Conservation (phyloP, 2,888 invertebrate species). For the Xanthia togata region DNA sequence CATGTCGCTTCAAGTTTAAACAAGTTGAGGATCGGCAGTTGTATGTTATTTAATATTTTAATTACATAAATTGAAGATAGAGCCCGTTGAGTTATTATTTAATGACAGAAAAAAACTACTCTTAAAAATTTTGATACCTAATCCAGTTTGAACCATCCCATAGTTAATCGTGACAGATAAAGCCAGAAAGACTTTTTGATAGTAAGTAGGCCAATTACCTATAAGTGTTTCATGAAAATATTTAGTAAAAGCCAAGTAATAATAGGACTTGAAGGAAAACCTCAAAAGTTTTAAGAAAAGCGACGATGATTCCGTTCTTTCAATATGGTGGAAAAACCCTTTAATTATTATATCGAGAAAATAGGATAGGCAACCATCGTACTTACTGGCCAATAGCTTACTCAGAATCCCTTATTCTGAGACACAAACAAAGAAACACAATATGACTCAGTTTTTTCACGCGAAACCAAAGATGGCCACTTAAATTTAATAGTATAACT, state of each 20-base stretch:
- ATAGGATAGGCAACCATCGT: too few relatives aligned
- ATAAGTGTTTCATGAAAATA: not conserved
- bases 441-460: conserved; percentile 52
- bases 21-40: conserved; percentile 30
- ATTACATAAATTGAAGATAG: not conserved
- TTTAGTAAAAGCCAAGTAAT: not conserved
- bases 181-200: not conserved
- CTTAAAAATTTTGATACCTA: too few relatives aligned
- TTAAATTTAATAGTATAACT: conserved; percentile 8
- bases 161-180: too few relatives aligned
- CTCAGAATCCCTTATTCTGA: not conserved
- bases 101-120: too few relatives aligned
- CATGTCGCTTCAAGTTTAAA: conserved; percentile 59
- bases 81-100: not conserved
- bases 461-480: conserved; percentile 15
- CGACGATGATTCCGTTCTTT: not conserved
- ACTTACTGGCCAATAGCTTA: not conserved
- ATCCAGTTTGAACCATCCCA: too few relatives aligned
- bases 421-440: conserved; percentile 42
- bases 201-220: too few relatives aligned
- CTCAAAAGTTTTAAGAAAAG: not conserved
- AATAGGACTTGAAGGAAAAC: too few relatives aligned
- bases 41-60: conserved; percentile 4
- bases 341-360: too few relatives aligned
- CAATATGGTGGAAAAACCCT: not conserved